These are phyloP conservation scores for Eledona agricola DNA, from an alignment of 2,888 invertebrate genomes.

Conservation along the genomic window DNA sequence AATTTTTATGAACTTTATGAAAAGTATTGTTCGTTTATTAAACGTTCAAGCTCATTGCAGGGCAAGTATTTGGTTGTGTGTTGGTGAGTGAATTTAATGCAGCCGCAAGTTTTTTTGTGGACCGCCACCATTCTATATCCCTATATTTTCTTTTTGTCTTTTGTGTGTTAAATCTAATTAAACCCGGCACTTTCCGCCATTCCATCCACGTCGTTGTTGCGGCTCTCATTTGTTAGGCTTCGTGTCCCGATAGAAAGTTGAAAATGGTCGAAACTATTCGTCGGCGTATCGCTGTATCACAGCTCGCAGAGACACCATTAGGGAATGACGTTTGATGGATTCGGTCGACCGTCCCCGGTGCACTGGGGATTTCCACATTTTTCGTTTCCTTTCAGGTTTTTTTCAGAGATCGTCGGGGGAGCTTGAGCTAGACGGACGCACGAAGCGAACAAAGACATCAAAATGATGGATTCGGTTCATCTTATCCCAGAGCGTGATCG, in stretches of 20 bases:
- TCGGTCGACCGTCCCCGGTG: constrained; percentile 56
- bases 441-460: constrained; percentile 65
- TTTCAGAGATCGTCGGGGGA: constrained; percentile 54
- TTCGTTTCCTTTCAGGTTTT: constrained; percentile 57
- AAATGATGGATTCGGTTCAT: constrained; percentile 65
- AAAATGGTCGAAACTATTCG: constrained; percentile 41
- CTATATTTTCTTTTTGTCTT: too few species aligned
- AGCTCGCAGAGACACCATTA: constrained; percentile 58
- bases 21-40: too few species aligned
- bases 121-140: too few species aligned
- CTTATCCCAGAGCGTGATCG: constrained; percentile 65
- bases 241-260: constrained; percentile 34
- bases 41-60: too few species aligned
- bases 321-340: constrained; percentile 61
- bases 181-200: too few species aligned
- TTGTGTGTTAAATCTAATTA: too few species aligned
- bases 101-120: too few species aligned
- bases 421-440: constrained; percentile 53
- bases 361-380: constrained; percentile 60
- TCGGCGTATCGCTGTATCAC: constrained; percentile 46
- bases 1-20: too few species aligned
- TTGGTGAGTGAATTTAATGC: too few species aligned
- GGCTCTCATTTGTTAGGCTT: too few species aligned
- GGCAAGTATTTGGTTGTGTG: too few species aligned
- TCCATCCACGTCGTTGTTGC: too few species aligned